Evolutionary conservation across 2,797 vertebrate species (phyloP), one percentile per base, ranked within the genome.

Genomic region (Gymnothorax reevesii): DNA sequence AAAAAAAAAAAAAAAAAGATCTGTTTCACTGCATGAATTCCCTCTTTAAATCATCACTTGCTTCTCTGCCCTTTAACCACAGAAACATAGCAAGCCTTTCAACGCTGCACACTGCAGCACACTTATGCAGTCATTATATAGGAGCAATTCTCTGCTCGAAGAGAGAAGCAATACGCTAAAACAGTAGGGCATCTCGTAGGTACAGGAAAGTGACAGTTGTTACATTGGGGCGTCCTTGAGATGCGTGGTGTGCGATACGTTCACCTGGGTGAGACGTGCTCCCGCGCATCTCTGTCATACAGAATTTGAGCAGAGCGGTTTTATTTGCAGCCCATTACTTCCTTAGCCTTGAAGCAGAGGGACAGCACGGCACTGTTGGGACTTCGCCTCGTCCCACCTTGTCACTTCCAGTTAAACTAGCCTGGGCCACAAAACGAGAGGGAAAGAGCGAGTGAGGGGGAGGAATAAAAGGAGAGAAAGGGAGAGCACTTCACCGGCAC

Each of bases 331-430:
- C 77, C 84, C 84, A 84, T 88, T 89, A 87, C 66, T 69, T 27
- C 73, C 25, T 15, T 87, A 57, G 84, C 71, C 59, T 79, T 88
- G 86, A 88, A 79, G 73, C 49, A 82, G 87, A 83, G 54, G 86
- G 88, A 83, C 86, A 87, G 80, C 55, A 57, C 42, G 22, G 79
- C 20, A 85, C 87, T 57, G 27, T 20, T 85, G 88, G 88, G 87
- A 86, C 15, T 25, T 82, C 82, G n/a, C 25, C 86, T 71, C 69
- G 84, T 80, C 85, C 85, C 73, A 33, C 62, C 25, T 85, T 87
- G 87, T 87, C 90, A 89, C 69, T 69, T 25, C 86, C 83, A 87
- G 80, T 91, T 89, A 73, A 62, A 83, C 66, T 86, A 57, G 27
- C 33, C 71, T 66, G 59, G 84, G 87, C 62, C 85, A 60, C 57